These are phyloP conservation scores for Halichoerus grypus DNA, from an alignment of 2,113 vertebrate species.

Conservation along the genomic window DNA sequence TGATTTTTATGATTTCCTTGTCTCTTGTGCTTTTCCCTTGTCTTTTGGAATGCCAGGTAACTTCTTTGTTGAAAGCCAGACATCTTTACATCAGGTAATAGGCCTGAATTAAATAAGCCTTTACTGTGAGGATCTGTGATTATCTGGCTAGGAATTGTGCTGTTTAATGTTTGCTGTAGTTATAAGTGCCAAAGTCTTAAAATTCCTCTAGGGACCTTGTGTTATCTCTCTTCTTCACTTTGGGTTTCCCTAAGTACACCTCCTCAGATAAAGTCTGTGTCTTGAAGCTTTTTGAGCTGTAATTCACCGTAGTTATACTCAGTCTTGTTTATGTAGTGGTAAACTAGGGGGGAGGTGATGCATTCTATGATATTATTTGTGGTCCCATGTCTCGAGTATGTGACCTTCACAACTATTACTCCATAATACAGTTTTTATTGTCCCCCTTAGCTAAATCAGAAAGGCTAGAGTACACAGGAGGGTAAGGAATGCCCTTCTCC, in stretches of 20 bases:
- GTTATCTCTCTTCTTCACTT: not conserved
- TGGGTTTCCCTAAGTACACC: not conserved
- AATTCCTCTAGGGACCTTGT: not conserved
- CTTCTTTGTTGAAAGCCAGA: not conserved
- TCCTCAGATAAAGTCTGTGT: not conserved
- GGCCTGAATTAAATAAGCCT: not conserved
- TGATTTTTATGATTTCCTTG: not conserved
- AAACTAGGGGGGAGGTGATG: not conserved
- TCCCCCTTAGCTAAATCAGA: not conserved
- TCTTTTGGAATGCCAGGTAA: not conserved
- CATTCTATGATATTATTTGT: not conserved
- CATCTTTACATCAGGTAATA: not conserved
- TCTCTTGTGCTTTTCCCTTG: not conserved
- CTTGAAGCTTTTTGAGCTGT: not conserved
- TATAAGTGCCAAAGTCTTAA: not conserved
- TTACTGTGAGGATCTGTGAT: not conserved
- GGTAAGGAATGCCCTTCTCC: not conserved
- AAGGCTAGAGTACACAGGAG: not conserved
- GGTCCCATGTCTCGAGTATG: not conserved
- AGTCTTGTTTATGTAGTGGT: not conserved
- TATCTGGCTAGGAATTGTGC: not conserved
- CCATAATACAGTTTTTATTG: not conserved
- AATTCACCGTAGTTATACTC: not conserved
- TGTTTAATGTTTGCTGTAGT: not conserved
- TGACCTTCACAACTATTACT: not conserved